A percentile compares a stretch with the other conserved stretches of the same genome.
phyloP scores from a whole-genome alignment of 2,797 vertebrate genomes.

The Coregonus ussuriensis region DNA sequence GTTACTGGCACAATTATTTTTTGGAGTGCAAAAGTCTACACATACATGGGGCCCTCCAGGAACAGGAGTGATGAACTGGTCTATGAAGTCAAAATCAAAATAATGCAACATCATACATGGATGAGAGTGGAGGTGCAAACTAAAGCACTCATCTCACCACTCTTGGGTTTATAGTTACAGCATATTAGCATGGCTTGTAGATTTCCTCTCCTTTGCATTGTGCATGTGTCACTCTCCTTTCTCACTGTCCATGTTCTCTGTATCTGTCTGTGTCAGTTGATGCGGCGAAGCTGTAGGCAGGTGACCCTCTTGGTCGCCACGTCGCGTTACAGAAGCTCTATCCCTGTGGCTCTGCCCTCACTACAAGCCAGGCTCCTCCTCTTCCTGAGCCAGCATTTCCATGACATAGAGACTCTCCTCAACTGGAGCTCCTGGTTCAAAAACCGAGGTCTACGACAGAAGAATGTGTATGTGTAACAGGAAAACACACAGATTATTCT shows the following conservation, averaged over 20 bases:
- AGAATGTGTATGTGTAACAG: constrained; percentile 71
- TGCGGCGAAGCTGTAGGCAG: constrained; percentile 46
- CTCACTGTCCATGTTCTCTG: not conserved
- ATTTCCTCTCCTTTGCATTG: no score
- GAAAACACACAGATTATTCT: not conserved
- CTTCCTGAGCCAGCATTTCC: constrained; percentile 68
- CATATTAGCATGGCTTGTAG: no score
- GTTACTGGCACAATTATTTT: constrained; percentile 28
- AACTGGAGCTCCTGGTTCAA: constrained; percentile 49
- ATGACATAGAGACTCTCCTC: constrained; percentile 70
- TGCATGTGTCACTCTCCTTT: not conserved
- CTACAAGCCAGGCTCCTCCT: constrained; percentile 57
- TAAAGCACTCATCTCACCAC: no score
- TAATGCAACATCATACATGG: no score
- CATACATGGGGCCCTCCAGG: no score
- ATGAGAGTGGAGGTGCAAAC: no score
- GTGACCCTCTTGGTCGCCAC: not conserved
- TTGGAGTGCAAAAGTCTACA: constrained; percentile 54
- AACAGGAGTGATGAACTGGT: no score
- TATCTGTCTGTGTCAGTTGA: constrained; percentile 36
- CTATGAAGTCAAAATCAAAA: no score
- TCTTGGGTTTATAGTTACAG: no score
- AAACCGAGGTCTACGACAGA: constrained; percentile 35
- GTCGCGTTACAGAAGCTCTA: constrained; percentile 48
- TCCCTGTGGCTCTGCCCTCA: constrained; percentile 37